These are phyloP conservation scores for Drosophila watanabei DNA, from an alignment of 1,140 invertebrate genomes.

Conservation along the genomic window DNA sequence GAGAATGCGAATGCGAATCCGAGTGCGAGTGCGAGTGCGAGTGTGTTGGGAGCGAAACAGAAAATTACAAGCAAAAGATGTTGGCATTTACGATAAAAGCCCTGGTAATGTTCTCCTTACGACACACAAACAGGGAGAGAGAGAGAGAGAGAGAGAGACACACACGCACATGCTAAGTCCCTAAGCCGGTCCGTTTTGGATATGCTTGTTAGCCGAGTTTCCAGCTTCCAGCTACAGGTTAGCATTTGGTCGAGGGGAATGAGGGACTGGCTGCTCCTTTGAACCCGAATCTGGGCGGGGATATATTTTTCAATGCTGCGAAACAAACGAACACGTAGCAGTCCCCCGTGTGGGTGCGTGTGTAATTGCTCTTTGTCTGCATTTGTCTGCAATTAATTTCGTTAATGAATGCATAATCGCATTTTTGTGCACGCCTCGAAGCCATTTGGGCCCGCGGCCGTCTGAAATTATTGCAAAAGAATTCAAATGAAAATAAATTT, in stretches of 20 bases:
- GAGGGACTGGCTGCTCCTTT: constrained; percentile 9
- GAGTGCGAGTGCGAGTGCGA: constrained; percentile 63
- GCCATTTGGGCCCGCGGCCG: constrained; percentile 65
- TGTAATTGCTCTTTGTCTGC: constrained; percentile 53
- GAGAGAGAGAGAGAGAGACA: neutral
- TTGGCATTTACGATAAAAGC: constrained; percentile 83
- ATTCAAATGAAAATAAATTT: constrained; percentile 84
- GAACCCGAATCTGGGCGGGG: constrained; percentile 22
- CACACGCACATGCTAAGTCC: constrained; percentile 40
- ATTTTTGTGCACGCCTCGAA: constrained; percentile 79
- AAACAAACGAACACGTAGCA: constrained; percentile 50
- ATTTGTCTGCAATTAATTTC: constrained; percentile 83
- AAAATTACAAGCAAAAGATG: constrained; percentile 83
- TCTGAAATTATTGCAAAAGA: constrained; percentile 70
- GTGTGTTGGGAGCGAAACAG: constrained; percentile 75
- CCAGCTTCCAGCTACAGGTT: constrained; percentile 32
- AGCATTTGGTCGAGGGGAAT: neutral
- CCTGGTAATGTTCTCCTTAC: constrained; percentile 82
- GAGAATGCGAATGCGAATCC: constrained; percentile 69
- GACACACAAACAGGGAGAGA: constrained; percentile 18
- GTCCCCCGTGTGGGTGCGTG: constrained; percentile 51
- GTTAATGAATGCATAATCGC: constrained; percentile 83
- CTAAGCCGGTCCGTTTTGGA: constrained; percentile 47
- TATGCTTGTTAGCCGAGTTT: constrained; percentile 34
- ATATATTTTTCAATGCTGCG: constrained; percentile 34